These are phyloP conservation scores for Vicugna pacos DNA, from an alignment of 2,113 vertebrate species.

Conservation along the genomic window DNA sequence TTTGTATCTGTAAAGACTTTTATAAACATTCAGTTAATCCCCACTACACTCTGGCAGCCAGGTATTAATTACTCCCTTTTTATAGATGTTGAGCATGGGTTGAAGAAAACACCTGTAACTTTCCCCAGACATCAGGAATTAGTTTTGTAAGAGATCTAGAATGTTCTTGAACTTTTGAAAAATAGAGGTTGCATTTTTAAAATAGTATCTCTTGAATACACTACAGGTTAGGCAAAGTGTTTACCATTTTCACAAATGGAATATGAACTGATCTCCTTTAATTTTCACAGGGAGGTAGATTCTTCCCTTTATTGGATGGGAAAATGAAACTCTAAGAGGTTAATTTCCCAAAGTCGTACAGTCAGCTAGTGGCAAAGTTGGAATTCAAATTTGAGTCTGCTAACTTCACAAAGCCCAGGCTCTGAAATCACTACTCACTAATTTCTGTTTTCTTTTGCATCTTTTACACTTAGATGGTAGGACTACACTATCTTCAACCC, in stretches of 20 bases:
- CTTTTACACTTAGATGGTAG: slow-evolving; percentile 46
- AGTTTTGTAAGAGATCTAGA: background rate
- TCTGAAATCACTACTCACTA: slow-evolving; percentile 10
- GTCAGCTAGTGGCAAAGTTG: background rate
- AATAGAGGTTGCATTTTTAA: slow-evolving; percentile 3
- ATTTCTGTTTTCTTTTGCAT: background rate
- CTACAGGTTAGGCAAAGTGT: background rate
- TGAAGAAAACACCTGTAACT: background rate
- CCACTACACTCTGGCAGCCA: background rate
- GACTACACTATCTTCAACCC: background rate
- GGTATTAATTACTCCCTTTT: background rate
- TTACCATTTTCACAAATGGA: slow-evolving; percentile 47
- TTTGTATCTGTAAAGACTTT: slow-evolving; percentile 58
- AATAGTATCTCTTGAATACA: slow-evolving; percentile 25
- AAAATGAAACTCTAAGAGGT: slow-evolving; percentile 4
- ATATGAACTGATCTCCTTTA: slow-evolving; percentile 9
- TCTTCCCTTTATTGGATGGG: background rate
- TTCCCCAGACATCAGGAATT: background rate
- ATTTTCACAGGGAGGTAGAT: background rate
- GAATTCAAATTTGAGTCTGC: slow-evolving; percentile 44
- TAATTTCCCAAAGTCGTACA: background rate
- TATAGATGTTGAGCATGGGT: background rate
- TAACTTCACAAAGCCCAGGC: background rate
- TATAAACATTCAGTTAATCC: background rate
- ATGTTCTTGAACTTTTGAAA: slow-evolving; percentile 8